phyloP scores from a whole-genome alignment of 2,113 vertebrate species.

The Cathartes aura region DNA sequence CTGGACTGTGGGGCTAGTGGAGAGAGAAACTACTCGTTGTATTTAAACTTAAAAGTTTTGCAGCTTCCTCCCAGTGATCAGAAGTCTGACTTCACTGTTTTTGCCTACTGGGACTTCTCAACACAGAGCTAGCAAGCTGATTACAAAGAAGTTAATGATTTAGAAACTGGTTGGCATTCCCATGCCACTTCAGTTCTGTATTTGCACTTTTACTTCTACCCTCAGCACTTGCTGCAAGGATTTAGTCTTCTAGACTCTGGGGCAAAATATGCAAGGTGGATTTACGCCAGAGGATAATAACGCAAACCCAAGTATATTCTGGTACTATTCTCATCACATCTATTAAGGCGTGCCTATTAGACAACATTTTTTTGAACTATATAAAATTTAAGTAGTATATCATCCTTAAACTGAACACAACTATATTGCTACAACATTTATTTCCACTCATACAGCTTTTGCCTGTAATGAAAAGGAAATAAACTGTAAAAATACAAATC shows the following conservation, averaged over 20 bases:
- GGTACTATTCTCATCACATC: background rate
- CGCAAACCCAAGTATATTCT: background rate
- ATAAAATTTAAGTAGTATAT: background rate
- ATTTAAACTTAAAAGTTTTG: background rate
- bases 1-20: background rate
- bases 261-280: background rate
- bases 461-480: background rate
- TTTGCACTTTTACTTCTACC: background rate
- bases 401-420: background rate
- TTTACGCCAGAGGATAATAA: background rate
- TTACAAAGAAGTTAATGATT: background rate
- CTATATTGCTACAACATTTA: background rate
- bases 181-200: background rate
- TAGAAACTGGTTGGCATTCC: background rate
- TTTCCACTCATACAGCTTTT: background rate
- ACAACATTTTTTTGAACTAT: background rate
- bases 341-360: background rate
- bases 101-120: background rate
- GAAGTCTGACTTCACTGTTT: background rate
- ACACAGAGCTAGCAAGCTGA: background rate
- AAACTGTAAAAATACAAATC: background rate
- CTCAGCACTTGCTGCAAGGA: background rate
- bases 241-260: background rate
- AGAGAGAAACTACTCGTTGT: background rate
- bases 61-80: background rate